Evolutionary conservation across 2,888 invertebrate genomes (phyloP), one percentile per base, ranked within the genome.

Genomic region (Patella pellucida): DNA sequence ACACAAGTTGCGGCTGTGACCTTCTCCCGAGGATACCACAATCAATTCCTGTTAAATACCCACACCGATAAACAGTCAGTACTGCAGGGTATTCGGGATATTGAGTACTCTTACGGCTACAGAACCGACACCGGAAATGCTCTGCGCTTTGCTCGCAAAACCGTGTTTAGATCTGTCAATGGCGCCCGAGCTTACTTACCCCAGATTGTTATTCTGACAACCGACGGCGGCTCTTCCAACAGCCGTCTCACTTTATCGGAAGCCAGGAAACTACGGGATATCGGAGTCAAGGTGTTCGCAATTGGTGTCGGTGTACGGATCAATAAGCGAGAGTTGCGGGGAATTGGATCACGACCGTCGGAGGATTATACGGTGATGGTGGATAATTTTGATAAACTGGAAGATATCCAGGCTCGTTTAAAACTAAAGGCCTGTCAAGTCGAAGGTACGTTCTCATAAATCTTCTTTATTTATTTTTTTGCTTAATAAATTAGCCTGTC

Each of bases 81-180:
- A 41, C 9, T 41, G 1, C 4, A 41, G 41, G 41, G 9, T 41
- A 41, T 41, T 7, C 41, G 41, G 41, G 9, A 41, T 41, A 41
- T 41, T 41, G 9, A 1, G 41, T 41, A 41, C 41, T 41, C 41
- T 41, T 41, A 41, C 9, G 56, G 79, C 62, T 78, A 80, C 68
- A 79, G 80, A 27, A 82, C 81, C 1, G 76, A 76, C 69, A 82
- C 81, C 3, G 76, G 80, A 52, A 51, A 77, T 12, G 81, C 79
- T 75, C 75, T 75, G 12, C 19, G 23, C 23, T 19, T 23, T 19
- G 62, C 62, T 19, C 23, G 23, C 19, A 19, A 19, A 11, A 50
- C 15, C 19, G 56, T 62, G 16, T 41, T 41, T 41, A 50, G 16
- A 50, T 41, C 54, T 11, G 14, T 11, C 1, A 62, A 23, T 16